Percentiles rank a stretch among this genome's conserved stretches.
Evolutionary conservation across 1,140 invertebrate genomes (phyloP).

Genomic region (Doryteuthis pealeii): DNA sequence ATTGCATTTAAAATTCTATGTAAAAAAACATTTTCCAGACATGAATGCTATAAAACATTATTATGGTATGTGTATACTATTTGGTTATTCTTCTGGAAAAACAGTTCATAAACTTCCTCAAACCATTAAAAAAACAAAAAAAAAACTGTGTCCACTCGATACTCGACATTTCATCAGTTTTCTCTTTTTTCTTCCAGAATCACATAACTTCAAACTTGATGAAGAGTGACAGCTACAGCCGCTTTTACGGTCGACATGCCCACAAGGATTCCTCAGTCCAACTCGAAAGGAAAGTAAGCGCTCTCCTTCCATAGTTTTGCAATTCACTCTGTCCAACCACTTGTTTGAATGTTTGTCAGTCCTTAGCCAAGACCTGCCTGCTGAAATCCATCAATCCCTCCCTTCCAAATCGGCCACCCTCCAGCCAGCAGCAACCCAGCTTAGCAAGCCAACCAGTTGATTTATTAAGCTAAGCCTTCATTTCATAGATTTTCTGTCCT

Average conservation of each 20-base stretch:
- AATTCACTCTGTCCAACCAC: neutral
- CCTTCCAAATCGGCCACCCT: neutral
- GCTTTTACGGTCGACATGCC: conserved; percentile 96
- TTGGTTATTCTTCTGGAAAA: neutral
- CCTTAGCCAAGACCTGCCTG: too few species aligned
- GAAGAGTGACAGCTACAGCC: conserved; percentile 98
- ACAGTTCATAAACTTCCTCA: neutral
- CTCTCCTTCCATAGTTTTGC: conserved; percentile 34
- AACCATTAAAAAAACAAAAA: neutral
- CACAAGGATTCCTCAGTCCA: conserved; percentile 94
- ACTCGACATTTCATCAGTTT: neutral
- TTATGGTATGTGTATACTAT: too few species aligned
- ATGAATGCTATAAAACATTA: too few species aligned
- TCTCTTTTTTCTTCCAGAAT: conserved; percentile 68
- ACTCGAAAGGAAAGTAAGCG: conserved; percentile 77
- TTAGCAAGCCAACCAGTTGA: neutral
- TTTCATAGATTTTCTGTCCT: neutral
- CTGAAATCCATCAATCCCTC: neutral
- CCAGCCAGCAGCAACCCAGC: neutral
- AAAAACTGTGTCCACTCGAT: neutral
- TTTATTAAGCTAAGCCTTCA: neutral
- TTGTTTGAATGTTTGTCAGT: neutral
- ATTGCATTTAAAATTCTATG: too few species aligned
- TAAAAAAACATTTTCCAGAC: too few species aligned
- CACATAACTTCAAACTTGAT: conserved; percentile 99